Percentiles rank a stretch among this genome's conserved stretches.
Evolutionary conservation across 2,113 vertebrate genomes (phyloP).

Genomic region (Chaetodon trifascialis): DNA sequence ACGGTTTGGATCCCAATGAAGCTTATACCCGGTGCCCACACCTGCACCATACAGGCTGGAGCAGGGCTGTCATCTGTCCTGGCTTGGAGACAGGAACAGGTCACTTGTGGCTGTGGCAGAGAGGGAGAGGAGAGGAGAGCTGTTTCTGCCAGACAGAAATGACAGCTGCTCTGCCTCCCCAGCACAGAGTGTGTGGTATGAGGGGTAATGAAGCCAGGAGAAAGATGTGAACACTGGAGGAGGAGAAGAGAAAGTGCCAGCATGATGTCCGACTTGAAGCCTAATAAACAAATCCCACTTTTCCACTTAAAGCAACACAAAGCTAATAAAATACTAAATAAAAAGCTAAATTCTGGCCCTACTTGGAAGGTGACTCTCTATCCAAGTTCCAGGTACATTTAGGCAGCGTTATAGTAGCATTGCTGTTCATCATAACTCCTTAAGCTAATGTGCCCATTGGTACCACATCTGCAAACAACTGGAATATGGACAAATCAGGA

Average conservation of each 20-base stretch:
- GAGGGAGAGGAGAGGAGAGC: constrained; percentile 9
- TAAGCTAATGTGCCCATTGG: not conserved
- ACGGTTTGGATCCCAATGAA: constrained; percentile 50
- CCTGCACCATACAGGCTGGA: constrained; percentile 38
- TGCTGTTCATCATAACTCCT: not conserved
- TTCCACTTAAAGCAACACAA: not conserved
- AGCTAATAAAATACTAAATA: no score
- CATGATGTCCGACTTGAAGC: constrained; percentile 13
- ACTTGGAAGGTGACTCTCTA: not conserved
- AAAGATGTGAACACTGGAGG: constrained; percentile 28
- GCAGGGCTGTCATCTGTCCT: constrained; percentile 57
- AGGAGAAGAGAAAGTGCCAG: constrained; percentile 14
- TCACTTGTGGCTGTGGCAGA: constrained; percentile 60
- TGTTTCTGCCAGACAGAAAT: constrained; percentile 58
- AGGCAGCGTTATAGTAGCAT: not conserved
- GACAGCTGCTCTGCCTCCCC: constrained; percentile 71
- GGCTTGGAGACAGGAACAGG: constrained; percentile 54
- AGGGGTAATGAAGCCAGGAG: constrained; percentile 59
- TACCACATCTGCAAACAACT: not conserved
- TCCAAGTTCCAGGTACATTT: not conserved
- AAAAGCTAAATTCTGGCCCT: not conserved
- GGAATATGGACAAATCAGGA: not conserved
- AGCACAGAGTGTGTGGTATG: constrained; percentile 50
- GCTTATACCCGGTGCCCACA: constrained; percentile 49
- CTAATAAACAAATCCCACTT: constrained; percentile 17